Percentiles rank a stretch among this genome's conserved stretches.
phyloP scores from a whole-genome alignment of 2,888 invertebrate species.

The Galeopsomyia nigrocyanea region DNA sequence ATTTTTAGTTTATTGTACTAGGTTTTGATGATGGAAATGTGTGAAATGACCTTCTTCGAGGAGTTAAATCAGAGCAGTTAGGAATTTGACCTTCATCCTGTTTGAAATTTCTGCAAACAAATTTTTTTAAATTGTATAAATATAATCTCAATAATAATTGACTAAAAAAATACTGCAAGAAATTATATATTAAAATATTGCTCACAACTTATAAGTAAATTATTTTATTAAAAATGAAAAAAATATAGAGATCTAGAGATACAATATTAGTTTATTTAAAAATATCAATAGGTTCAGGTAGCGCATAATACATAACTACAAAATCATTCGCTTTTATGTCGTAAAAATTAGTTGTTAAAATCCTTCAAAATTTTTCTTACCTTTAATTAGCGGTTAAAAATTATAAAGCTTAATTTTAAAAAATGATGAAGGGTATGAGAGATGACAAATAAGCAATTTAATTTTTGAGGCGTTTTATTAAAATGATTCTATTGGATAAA shows the following conservation, averaged over 20 bases:
- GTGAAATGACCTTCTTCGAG: conserved; percentile 28
- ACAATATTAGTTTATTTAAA: background rate
- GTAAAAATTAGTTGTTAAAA: conserved; percentile 12
- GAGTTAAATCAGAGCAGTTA: conserved; percentile 17
- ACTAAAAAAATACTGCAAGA: background rate
- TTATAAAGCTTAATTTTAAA: conserved; percentile 1
- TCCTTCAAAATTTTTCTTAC: conserved; percentile 20
- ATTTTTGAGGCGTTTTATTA: conserved; percentile 62
- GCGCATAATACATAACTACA: conserved; percentile 3
- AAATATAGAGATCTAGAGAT: background rate
- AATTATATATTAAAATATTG: background rate
- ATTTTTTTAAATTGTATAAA: background rate
- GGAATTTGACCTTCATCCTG: conserved; percentile 5
- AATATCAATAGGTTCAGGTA: background rate
- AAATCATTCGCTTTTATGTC: background rate
- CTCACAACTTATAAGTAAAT: no score
- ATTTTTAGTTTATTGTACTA: conserved; percentile 16
- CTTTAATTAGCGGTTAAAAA: conserved; percentile 1
- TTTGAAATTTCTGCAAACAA: conserved; percentile 29
- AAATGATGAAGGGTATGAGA: conserved; percentile 20
- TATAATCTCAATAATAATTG: no score
- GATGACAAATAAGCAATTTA: conserved; percentile 30
- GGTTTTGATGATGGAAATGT: conserved; percentile 32
- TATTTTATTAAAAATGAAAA: no score
- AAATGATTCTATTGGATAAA: conserved; percentile 56